Percentiles rank a stretch among this genome's conserved stretches.
These are phyloP conservation scores for Polyodon spathula DNA, from an alignment of 2,113 vertebrate species.

Conservation along the genomic window DNA sequence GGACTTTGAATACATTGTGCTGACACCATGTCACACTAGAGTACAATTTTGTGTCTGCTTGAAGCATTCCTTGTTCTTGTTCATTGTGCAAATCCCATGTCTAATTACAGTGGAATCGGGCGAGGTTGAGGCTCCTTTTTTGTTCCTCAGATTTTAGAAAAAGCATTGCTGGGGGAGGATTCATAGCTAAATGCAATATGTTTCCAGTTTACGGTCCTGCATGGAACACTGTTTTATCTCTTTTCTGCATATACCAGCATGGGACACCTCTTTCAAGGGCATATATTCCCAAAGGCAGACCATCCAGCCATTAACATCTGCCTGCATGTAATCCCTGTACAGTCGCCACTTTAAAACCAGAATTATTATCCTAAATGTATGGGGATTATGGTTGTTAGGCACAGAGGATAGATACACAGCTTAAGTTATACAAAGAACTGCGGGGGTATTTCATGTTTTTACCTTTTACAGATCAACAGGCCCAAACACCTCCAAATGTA, in stretches of 20 bases:
- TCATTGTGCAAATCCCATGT: too few relatives aligned
- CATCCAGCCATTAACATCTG: constrained; percentile 1
- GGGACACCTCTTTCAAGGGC: not conserved
- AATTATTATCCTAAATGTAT: not conserved
- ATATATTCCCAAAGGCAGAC: not conserved
- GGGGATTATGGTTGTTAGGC: not conserved
- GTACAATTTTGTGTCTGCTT: too few relatives aligned
- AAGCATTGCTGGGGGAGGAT: not conserved
- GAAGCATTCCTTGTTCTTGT: too few relatives aligned
- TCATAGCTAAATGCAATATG: not conserved
- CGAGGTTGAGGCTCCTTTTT: too few relatives aligned
- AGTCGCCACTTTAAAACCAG: not conserved
- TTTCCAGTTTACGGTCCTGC: not conserved
- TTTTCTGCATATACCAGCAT: not conserved
- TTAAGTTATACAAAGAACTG: not conserved
- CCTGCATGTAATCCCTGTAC: not conserved
- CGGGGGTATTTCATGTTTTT: not conserved
- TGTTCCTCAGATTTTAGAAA: too few relatives aligned
- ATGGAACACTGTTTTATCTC: not conserved
- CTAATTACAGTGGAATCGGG: too few relatives aligned
- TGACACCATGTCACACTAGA: too few relatives aligned
- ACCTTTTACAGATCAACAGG: too few relatives aligned
- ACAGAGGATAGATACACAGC: not conserved
- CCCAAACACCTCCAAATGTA: not conserved
- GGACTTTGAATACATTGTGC: too few relatives aligned